phyloP scores from a whole-genome alignment of 1,140 invertebrate genomes.

The Meloidogyne exigua region DNA sequence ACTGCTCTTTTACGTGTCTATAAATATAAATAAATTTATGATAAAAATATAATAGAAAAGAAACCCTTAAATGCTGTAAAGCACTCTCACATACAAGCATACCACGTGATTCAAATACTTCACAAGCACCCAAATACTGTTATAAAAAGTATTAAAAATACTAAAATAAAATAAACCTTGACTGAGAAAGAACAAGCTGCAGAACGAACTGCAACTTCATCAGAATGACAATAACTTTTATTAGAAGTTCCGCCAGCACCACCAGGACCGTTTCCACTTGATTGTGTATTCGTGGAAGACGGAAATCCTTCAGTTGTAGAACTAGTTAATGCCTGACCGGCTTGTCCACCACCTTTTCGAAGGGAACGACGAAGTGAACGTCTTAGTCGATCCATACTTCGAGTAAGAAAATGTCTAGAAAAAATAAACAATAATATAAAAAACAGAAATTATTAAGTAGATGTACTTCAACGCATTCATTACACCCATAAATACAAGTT shows the following conservation, averaged over 20 bases:
- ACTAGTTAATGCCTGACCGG: conserved; percentile 68
- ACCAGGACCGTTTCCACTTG: conserved; percentile 1
- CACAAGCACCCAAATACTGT: conserved; percentile 93
- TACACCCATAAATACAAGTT: no score
- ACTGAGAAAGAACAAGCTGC: conserved; percentile 95
- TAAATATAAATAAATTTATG: conserved; percentile 53
- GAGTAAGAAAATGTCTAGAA: conserved; percentile 48
- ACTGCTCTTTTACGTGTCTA: conserved; percentile 83
- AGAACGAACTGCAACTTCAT: conserved; percentile 87
- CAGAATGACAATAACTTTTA: conserved; percentile 95
- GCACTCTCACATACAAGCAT: conserved; percentile 99
- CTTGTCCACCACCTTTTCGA: conserved; percentile 64
- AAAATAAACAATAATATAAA: conserved; percentile 11
- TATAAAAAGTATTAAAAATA: conserved; percentile 46
- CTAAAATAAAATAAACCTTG: conserved; percentile 70
- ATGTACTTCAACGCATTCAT: no score
- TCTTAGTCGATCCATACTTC: conserved; percentile 81
- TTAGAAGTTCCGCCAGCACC: conserved; percentile 69
- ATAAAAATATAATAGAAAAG: conserved; percentile 15
- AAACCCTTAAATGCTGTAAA: conserved; percentile 73
- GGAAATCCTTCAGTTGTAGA: conserved; percentile 66
- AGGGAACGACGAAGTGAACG: conserved; percentile 89
- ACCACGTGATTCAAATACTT: conserved; percentile 96
- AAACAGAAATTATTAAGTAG: no score
- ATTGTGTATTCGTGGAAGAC: conserved; percentile 11